Evolutionary conservation across 2,888 invertebrate species (phyloP).

Genomic region (Drosophila tanythrix): DNA sequence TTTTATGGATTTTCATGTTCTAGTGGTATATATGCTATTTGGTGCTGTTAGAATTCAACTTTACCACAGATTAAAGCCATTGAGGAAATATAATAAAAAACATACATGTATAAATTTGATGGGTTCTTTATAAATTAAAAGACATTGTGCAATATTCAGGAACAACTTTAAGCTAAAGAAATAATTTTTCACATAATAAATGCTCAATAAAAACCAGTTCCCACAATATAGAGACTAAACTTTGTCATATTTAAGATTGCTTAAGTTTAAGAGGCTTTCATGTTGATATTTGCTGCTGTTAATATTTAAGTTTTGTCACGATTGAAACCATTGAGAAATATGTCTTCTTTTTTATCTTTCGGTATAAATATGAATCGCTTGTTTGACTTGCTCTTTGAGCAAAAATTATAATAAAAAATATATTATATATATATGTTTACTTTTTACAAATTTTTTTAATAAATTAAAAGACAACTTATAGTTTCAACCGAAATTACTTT

Average conservation of each 20-base stretch:
- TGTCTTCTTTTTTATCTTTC: neutral
- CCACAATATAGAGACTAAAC: neutral
- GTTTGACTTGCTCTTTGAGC: neutral
- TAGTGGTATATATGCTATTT: neutral
- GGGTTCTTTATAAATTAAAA: neutral
- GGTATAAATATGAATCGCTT: neutral
- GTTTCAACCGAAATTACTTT: too few relatives aligned
- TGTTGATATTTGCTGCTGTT: neutral
- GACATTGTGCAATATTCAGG: neutral
- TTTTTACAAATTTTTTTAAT: too few relatives aligned
- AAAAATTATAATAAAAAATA: neutral
- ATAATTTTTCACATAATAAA: neutral
- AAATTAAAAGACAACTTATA: too few relatives aligned
- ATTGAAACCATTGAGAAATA: neutral
- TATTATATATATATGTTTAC: neutral
- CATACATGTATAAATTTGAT: neutral
- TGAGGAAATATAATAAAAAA: neutral
- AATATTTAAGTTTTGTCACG: neutral
- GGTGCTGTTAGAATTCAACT: neutral
- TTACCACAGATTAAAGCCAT: neutral
- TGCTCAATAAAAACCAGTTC: conserved; percentile 24
- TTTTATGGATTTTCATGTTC: neutral
- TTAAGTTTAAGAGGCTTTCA: neutral
- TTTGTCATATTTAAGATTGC: neutral
- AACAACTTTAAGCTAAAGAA: neutral